Evolutionary conservation across 1,140 invertebrate species (phyloP), one percentile per base, ranked within the genome.

Genomic region (Latrodectus geometricus): DNA sequence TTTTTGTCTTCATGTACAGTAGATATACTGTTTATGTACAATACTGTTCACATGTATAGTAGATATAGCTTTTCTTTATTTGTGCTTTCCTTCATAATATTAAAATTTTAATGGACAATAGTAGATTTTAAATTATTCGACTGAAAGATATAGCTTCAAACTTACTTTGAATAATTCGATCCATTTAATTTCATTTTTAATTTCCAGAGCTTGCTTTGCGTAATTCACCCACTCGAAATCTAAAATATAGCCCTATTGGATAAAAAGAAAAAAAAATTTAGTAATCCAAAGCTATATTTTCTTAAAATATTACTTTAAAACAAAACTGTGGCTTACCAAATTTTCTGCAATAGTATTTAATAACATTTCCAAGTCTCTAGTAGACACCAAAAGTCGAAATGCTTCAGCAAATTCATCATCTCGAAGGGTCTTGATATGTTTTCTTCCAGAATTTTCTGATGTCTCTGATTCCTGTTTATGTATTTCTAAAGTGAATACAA

Each of bases 211-310:
- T 65, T 74, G 49, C 56, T 65, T 73, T 20, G 54, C 70, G 54
- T 83, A 83, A 66, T 83, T 68, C 9, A 74, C 80, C 80, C 80
- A 83, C 11, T 83, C n/a, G 20, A 83, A 83, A 50, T 83, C 72
- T 8, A 83, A 21, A 69, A 83, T 75, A 21, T 49, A 83, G 8
- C 80, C 80, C 80, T 83, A 23, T 9, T 17, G 15, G 17, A 72
- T 35, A 81, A 81, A 12, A 78, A 66, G 3, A 12, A 17, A 11
- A 4, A 76, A 54, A 76, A 56, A 56, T 15, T 61, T 0, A 76
- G 12, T 52, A 2, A 8, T 54, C 21, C 12, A 73, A 73, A 73
- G 11, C 5, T 17, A 73, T 74, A 8, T 66, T 66, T 70, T 21
- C 69, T n/a, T 48, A 7, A n/a, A 50, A 50, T 23, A n/a, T n/a